Evolutionary conservation across 2,797 vertebrate species (phyloP), one percentile per base, ranked within the genome.

Genomic region (Orestias chungarensis): DNA sequence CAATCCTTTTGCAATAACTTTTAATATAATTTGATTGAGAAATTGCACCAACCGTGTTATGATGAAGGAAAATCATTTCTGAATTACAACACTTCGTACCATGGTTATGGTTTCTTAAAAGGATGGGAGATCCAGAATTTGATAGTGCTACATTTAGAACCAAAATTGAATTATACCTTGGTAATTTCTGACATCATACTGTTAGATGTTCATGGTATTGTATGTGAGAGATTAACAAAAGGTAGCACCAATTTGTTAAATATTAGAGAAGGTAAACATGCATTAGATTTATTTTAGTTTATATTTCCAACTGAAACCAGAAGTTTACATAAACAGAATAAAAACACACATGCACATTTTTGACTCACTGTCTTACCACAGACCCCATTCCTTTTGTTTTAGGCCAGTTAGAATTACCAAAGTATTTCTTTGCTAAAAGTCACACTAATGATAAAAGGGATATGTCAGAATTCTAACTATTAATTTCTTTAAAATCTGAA

Each of bases 1-100:
- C 84, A 85, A 88, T 93, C 81, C 64, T 62, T 92, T 93, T 91
- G 83, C 82, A 84, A 91, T 91, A 83, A 87, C 83, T 92, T 79
- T 54, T 55, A 80, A 71, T 67, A 75, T 43, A 67, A 68, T 35
- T 15, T 35, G 23, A 66, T 72, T 54, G 47, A 44, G 10, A 67
- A 75, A 64, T 3, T 54, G 31, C 31, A 59, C 49, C 6, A 33
- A 31, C n/a, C 20, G 33, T 6, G 23, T 64, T 6, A 9, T 40
- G 31, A 8, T 25, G 25, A 47, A 55, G 20, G 33, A 44, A 78
- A 20, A 44, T 52, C 38, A 33, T 35, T 15, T 8, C 17, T 40
- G 47, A 46, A 52, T 50, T 17, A 62, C n/a, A 70, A 47, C 25
- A 68, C 18, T 70, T 43, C 31, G n/a, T 8, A 8, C 23, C 15